Evolutionary conservation across 2,113 vertebrate species (phyloP).

Genomic region (Cromileptes altivelis): DNA sequence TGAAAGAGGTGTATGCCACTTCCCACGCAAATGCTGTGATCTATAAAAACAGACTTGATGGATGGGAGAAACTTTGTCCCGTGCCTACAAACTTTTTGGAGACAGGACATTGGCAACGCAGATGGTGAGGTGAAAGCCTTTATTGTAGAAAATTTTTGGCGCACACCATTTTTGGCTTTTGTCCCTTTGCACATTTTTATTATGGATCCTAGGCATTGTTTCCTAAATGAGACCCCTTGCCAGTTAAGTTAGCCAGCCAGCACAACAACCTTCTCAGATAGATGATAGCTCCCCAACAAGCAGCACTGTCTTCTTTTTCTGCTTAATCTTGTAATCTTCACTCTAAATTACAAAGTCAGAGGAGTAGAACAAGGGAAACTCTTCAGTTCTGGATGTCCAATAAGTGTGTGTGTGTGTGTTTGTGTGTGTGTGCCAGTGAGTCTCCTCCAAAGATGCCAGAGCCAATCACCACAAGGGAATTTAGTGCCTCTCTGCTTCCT

Average conservation of each 20-base stretch:
- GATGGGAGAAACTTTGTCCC: too few species aligned
- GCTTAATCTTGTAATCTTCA: slow-evolving; percentile 34
- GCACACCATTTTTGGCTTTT: too few species aligned
- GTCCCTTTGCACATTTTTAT: too few species aligned
- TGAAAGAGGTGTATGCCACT: too few species aligned
- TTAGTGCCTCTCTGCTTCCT: slow-evolving; percentile 62
- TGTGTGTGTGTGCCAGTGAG: slow-evolving; percentile 11
- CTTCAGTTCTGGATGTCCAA: slow-evolving; percentile 53
- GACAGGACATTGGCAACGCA: too few species aligned
- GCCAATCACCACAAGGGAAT: slow-evolving; percentile 64
- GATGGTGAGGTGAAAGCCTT: too few species aligned
- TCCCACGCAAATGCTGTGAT: too few species aligned
- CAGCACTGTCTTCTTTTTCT: slow-evolving; percentile 8
- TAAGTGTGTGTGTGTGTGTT: slow-evolving; percentile 21
- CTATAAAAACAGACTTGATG: too few species aligned
- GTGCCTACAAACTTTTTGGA: too few species aligned
- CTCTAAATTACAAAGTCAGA: slow-evolving; percentile 61
- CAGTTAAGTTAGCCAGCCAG: slow-evolving; percentile 17
- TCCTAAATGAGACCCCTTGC: too few species aligned
- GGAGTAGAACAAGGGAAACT: slow-evolving; percentile 46
- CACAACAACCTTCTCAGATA: slow-evolving; percentile 21
- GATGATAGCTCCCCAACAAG: slow-evolving; percentile 17
- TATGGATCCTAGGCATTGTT: too few species aligned
- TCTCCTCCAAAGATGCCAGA: slow-evolving; percentile 54
- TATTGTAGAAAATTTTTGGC: too few species aligned